Evolutionary conservation across 2,888 invertebrate species (phyloP), one percentile per base, ranked within the genome.

Genomic region (Dastarcus helophoroides): DNA sequence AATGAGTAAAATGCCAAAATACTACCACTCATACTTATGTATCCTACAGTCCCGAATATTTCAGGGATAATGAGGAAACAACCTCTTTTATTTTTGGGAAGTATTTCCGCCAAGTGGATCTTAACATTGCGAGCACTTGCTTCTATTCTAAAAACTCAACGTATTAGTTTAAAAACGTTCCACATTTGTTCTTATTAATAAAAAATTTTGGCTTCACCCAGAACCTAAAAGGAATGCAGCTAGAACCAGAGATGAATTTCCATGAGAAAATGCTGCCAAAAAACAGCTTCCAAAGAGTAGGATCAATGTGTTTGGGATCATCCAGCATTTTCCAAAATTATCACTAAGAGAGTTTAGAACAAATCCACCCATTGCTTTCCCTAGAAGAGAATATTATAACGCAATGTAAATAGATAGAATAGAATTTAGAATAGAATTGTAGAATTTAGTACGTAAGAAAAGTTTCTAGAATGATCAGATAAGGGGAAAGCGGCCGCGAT

Each of bases 101-200:
- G 34, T 26, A 56, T 54, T 48, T 67, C 66, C 14, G 58, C 52
- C 26, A 65, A 37, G 32, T 62, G 55, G 7, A 65, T 52, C 46
- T 58, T 59, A 12, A 58, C 38, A 2, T 49, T 43, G 5, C 44
- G 46, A 29, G 47, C 48, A 41, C 54, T 61, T 7, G 56, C 52
- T 28, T 58, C 57, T 34, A 63, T 33, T 31, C 65, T 65, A 36
- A 21, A 48, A 48, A 29, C 26, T 22, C 11, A 4, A 14, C 11
- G 11, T 23, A 23, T 23, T 23, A 7, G 7, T 23, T 24, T 19
- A 15, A 22, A 19, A 15, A 22, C 11, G 9, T 8, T 22, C 14
- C 8, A 14, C 8, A 9, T 23, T 23, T 4, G 10, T 14, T 5
- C 11, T n/a, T 5, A 5, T 26, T 3, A 29, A 25, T 31, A 31